phyloP scores from a whole-genome alignment of 2,113 vertebrate species.

The Prunella fulvescens region DNA sequence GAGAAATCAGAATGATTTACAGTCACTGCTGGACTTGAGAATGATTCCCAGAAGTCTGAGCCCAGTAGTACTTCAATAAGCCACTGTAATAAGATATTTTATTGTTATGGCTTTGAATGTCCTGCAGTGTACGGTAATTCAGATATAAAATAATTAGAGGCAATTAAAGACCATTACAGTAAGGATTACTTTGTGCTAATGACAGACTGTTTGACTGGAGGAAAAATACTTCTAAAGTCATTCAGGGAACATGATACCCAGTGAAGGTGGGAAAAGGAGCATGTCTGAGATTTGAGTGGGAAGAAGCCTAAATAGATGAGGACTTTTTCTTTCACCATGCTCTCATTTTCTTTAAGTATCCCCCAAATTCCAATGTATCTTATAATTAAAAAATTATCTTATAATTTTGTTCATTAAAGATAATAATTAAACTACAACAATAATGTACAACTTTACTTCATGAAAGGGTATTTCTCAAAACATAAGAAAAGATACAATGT shows the following conservation, averaged over 20 bases:
- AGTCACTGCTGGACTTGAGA: conserved; percentile 17
- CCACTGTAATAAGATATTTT: conserved; percentile 67
- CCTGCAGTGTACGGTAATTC: conserved; percentile 64
- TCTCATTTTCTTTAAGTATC: neutral
- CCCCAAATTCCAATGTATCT: neutral
- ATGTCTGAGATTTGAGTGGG: neutral
- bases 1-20: conserved; percentile 60
- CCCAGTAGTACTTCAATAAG: conserved; percentile 48
- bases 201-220: conserved; percentile 33
- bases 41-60: conserved; percentile 57
- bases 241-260: neutral
- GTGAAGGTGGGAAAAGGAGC: neutral
- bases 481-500: neutral
- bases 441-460: neutral
- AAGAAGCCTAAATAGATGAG: neutral
- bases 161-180: conserved; percentile 68
- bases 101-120: conserved; percentile 68
- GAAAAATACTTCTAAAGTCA: conserved; percentile 44
- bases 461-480: neutral
- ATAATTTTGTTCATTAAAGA: neutral
- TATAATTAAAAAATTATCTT: neutral
- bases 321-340: neutral
- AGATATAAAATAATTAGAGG: conserved; percentile 74
- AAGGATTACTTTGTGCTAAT: conserved; percentile 66
- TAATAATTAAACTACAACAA: neutral